phyloP scores from a whole-genome alignment of 1,140 invertebrate genomes.

The Psilanteris sp. region DNA sequence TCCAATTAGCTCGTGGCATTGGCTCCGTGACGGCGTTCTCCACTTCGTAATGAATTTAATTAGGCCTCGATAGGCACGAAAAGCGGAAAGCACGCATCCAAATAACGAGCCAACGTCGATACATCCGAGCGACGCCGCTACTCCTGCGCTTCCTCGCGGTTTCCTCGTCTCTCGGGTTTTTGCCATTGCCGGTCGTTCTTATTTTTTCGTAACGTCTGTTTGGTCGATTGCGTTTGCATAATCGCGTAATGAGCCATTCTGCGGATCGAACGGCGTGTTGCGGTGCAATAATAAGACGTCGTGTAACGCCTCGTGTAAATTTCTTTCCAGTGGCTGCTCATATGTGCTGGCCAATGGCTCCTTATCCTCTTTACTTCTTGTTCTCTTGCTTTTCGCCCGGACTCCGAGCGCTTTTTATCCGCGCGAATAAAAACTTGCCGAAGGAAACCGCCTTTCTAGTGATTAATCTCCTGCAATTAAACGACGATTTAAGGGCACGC shows the following conservation, averaged over 20 bases:
- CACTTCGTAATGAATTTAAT: slow-evolving; percentile 47
- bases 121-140: slow-evolving; percentile 6
- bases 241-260: slow-evolving; percentile 63
- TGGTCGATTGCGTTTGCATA: slow-evolving; percentile 61
- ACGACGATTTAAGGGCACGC: too few relatives aligned
- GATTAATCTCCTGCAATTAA: too few relatives aligned
- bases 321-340: slow-evolving; percentile 61
- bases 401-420: too few relatives aligned
- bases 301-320: slow-evolving; percentile 61
- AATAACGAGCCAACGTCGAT: slow-evolving; percentile 39
- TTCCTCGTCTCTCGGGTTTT: slow-evolving; percentile 1
- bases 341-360: slow-evolving; percentile 62
- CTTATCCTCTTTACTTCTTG: slow-evolving; percentile 40
- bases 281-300: slow-evolving; percentile 59
- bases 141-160: too few relatives aligned
- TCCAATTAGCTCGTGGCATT: slow-evolving; percentile 44
- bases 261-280: slow-evolving; percentile 50
- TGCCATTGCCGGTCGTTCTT: not conserved
- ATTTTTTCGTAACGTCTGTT: slow-evolving; percentile 34
- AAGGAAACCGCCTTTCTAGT: too few relatives aligned
- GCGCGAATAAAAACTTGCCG: too few relatives aligned
- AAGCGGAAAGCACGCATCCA: slow-evolving; percentile 41
- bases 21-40: slow-evolving; percentile 12
- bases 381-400: slow-evolving; percentile 3
- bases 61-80: slow-evolving; percentile 28